Evolutionary conservation across 2,797 vertebrate genomes (phyloP), one percentile per base, ranked within the genome.

Genomic region (Thripadectes ignobilis): DNA sequence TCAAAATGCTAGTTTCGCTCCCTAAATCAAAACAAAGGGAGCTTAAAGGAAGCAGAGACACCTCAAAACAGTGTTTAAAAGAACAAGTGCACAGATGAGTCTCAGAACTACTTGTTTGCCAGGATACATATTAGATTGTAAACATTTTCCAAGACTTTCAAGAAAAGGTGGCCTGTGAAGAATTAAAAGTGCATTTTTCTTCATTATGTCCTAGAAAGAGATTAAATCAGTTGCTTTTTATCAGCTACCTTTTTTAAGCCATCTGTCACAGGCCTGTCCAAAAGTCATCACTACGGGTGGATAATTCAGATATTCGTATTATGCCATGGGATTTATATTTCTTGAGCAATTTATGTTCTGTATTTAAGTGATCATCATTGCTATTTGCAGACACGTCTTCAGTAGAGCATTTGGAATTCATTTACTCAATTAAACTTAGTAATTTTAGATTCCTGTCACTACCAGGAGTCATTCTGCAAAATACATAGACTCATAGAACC

Each of bases 1-100:
- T 93, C 85, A 89, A 88, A 92, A 94, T 92, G 69, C 21, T 82
- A 11, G 23, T 88, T 93, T 67, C 62, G 46, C 55, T 85, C 73
- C 58, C 22, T 77, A 93, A 80, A 81, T 68, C 49, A 78, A 92
- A 96, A 83, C 43, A 77, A 65, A 85, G 22, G 54, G 61, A 89
- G 39, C 41, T 88, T 88, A 69, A 61, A 75, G 65, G 51, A 88
- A 62, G 27, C 61, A 46, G 45, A 46, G 18, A 74, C 43, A 91
- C 51, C 69, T 92, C 69, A 43, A 89, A 95, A 89, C 34, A 75
- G 58, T 36, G 72, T 85, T 88, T 89, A 48, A 36, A 91, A 83
- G 55, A 80, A 7, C 10, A 81, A 88, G 16, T 72, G 46, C 36
- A 75, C 29, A 62, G 48, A 12, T 78, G 39, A 92, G 23, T 79